Base-by-base conservation (phyloP, 2,113 vertebrate species). In the Ranitomeya imitator region DNA sequence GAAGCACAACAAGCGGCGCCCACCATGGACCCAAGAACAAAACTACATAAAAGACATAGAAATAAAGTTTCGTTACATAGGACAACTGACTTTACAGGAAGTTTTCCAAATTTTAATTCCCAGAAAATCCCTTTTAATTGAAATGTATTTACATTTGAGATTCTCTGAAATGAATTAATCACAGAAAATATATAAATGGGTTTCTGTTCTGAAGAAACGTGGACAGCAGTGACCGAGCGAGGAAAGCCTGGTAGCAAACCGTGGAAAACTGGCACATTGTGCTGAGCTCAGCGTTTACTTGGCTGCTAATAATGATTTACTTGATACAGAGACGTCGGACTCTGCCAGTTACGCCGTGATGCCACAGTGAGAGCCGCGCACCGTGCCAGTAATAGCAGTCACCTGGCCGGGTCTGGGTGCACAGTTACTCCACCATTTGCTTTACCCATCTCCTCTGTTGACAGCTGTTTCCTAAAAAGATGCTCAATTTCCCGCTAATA, bases 401-500 rank as follows among this genome's bases (percentile, higher is more conserved):
- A 65, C 0, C 59, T 65, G 80, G 80, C 80, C 6, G 2, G 31
- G 18, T 63, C 7, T 51, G 26, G 18, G 12, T 21, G 16, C 59
- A 0, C n/a, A 37, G 31, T 83, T 91, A 88, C 86, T 89, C 90
- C 73, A 93, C 92, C 91, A 90, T 90, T 79, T 92, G 90, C 92
- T 92, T 86, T 90, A 91, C 90, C 93, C 91, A 90, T 91, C 59
- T 83, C 59, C 26, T 60, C 60, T 51, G 79, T 18, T 81, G 80
- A 83, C 79, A 83, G 80, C 80, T 51, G 80, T 21, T 83, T 83
- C 79, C 80, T 65, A 65, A 65, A 65, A 83, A 63, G 16, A 61
- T 52, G 79, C 26, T 83, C 80, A 83, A 3, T 65, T 83, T 83
- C 80, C 60, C 60, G 59, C 61, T 19, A 14, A 10, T 60, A 6